Conservation (phyloP, 2,113 vertebrate species). For the Trogon melanurus region DNA sequence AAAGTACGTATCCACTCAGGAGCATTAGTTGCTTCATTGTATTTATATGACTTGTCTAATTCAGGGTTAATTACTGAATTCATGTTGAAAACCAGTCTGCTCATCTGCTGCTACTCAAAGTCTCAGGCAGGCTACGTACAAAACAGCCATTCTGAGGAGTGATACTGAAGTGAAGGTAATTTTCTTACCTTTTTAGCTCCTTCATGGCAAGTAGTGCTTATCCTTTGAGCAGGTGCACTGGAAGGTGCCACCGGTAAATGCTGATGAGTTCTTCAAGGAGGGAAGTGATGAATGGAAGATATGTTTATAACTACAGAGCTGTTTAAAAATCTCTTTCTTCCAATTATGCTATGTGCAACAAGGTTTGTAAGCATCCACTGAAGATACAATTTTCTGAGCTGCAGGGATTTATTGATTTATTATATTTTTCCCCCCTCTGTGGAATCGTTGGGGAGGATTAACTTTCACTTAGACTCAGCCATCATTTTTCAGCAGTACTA, state of each 20-base stretch:
- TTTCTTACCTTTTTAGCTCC: conserved; percentile 11
- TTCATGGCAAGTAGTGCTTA: neutral
- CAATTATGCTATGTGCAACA: conserved; percentile 8
- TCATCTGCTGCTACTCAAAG: conserved; percentile 15
- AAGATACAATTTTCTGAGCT: conserved; percentile 50
- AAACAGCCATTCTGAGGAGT: conserved; percentile 9
- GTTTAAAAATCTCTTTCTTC: conserved; percentile 7
- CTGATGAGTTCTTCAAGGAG: neutral
- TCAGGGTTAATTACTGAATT: conserved; percentile 52
- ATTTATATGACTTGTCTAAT: conserved; percentile 39
- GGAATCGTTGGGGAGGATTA: conserved; percentile 11
- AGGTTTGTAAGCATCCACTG: conserved; percentile 11
- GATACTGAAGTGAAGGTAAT: neutral
- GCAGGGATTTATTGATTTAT: conserved; percentile 46
- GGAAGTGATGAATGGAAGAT: conserved; percentile 2
- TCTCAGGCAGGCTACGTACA: neutral
- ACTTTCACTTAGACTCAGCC: conserved; percentile 16
- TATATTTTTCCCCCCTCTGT: conserved; percentile 9
- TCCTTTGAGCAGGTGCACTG: neutral
- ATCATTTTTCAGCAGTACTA: neutral
- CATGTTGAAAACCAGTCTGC: conserved; percentile 24
- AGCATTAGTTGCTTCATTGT: conserved; percentile 33
- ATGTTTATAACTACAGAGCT: neutral
- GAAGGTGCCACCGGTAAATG: neutral
- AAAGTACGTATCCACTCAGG: neutral